These are phyloP conservation scores for Myotis pilosus DNA, from an alignment of 2,797 vertebrate species.

Conservation along the genomic window DNA sequence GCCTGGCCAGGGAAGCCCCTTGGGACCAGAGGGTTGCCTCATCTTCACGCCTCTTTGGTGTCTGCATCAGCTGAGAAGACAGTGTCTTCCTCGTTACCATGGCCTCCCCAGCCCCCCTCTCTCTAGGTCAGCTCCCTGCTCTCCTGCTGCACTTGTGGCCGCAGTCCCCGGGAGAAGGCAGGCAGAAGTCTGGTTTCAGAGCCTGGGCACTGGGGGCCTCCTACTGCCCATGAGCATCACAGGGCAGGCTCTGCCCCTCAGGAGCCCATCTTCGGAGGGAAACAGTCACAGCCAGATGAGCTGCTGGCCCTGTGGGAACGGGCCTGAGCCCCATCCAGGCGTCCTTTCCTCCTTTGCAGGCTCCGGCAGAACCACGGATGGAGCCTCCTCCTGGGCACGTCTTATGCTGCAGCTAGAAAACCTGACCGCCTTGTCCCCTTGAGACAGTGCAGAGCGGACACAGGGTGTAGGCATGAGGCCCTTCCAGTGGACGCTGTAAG, in stretches of 20 bases:
- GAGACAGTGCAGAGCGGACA: not conserved
- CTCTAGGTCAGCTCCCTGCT: not conserved
- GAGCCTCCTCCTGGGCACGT: not conserved
- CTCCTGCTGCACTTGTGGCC: not conserved
- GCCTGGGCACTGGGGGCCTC: not conserved
- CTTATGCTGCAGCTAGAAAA: not conserved
- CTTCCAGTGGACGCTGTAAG: not conserved
- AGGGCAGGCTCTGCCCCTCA: not conserved
- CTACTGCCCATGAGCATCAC: not conserved
- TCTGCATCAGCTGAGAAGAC: not conserved
- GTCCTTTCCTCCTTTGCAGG: not conserved
- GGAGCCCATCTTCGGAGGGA: not conserved
- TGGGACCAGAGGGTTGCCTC: not conserved
- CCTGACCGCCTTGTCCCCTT: not conserved
- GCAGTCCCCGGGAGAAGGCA: not conserved
- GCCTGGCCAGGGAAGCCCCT: not conserved
- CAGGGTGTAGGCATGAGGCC: not conserved
- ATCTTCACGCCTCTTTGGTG: not conserved
- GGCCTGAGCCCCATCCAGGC: not conserved
- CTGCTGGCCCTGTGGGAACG: too few species aligned
- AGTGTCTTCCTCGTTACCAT: not conserved
- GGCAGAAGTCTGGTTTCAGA: not conserved
- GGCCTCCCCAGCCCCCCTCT: not conserved
- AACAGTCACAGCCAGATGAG: not conserved
- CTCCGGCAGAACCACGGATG: fast-evolving